Percentiles rank a stretch among this genome's conserved stretches.
Evolutionary conservation across 92 coral and sea anemone genomes (phyloP).

Genomic region (Zoanthus gigantus): DNA sequence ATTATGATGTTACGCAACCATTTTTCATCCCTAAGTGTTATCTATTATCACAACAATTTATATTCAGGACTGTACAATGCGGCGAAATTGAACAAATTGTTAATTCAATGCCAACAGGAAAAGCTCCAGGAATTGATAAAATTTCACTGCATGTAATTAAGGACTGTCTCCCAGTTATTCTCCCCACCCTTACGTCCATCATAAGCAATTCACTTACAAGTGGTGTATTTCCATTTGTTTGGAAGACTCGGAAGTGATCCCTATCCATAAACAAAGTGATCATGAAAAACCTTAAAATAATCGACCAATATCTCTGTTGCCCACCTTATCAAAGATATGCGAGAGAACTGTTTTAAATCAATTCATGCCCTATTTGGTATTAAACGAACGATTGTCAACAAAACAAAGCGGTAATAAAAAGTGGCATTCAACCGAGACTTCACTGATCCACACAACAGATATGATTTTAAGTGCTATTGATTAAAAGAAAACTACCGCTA

Average conservation of each 20-base stretch:
- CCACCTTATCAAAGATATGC: too few relatives aligned
- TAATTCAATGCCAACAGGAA: constrained; percentile 10
- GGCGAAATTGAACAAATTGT: constrained; percentile 7
- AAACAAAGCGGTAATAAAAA: constrained; percentile 18
- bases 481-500: constrained; percentile 21
- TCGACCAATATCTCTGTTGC: too few relatives aligned
- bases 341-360: too few relatives aligned
- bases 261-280: too few relatives aligned
- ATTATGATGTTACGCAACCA: constrained; percentile 2
- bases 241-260: too few relatives aligned
- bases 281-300: not conserved
- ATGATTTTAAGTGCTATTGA: constrained; percentile 14
- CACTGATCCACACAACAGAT: constrained; percentile 21
- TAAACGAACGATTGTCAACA: too few relatives aligned
- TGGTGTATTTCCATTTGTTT: not conserved
- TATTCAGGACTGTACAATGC: constrained; percentile 23
- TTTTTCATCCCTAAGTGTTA: constrained; percentile 6
- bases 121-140: not conserved
- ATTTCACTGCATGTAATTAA: constrained; percentile 25
- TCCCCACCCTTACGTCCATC: not conserved
- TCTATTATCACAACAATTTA: constrained; percentile 15
- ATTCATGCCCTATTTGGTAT: too few relatives aligned
- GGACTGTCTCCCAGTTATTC: constrained; percentile 27
- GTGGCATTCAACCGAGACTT: constrained; percentile 34
- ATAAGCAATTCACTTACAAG: not conserved